phyloP scores from a whole-genome alignment of 2,888 invertebrate species.

The Microdon myrmicae region DNA sequence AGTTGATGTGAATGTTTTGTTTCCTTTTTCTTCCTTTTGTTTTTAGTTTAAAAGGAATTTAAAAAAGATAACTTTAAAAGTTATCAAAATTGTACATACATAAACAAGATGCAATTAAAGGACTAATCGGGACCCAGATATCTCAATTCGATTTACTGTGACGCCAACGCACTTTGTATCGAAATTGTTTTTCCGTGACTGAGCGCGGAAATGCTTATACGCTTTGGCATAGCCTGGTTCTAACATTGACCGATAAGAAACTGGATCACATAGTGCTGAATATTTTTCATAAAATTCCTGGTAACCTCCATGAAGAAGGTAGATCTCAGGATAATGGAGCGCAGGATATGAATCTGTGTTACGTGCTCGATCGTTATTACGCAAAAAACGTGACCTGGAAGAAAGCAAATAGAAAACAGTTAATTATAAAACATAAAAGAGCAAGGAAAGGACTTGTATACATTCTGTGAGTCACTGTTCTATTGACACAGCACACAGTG shows the following conservation, averaged over 20 bases:
- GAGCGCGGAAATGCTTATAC: slow-evolving; percentile 78
- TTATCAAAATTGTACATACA: no score
- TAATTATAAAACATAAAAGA: not conserved
- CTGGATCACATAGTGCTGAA: slow-evolving; percentile 77
- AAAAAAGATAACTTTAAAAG: no score
- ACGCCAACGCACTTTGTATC: slow-evolving; percentile 62
- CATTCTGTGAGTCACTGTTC: no score
- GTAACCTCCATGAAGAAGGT: slow-evolving; percentile 92
- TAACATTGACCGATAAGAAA: slow-evolving; percentile 84
- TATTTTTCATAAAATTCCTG: slow-evolving; percentile 81
- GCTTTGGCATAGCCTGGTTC: slow-evolving; percentile 81
- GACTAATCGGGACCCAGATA: slow-evolving; percentile 65
- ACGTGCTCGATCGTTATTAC: slow-evolving; percentile 82
- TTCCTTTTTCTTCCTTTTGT: no score
- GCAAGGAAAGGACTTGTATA: not conserved
- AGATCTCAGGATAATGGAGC: slow-evolving; percentile 91
- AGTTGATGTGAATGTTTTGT: no score
- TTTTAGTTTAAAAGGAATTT: no score
- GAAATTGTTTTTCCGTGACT: slow-evolving; percentile 79
- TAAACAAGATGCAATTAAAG: no score
- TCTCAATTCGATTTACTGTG: slow-evolving; percentile 61
- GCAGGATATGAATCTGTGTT: slow-evolving; percentile 86
- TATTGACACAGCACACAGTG: no score
- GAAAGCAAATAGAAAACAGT: slow-evolving; percentile 53
- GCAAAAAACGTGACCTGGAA: slow-evolving; percentile 80